A percentile compares a stretch with the other conserved stretches of the same genome.
These are phyloP conservation scores for Atherix ibis DNA, from an alignment of 2,888 invertebrate species.

Conservation along the genomic window DNA sequence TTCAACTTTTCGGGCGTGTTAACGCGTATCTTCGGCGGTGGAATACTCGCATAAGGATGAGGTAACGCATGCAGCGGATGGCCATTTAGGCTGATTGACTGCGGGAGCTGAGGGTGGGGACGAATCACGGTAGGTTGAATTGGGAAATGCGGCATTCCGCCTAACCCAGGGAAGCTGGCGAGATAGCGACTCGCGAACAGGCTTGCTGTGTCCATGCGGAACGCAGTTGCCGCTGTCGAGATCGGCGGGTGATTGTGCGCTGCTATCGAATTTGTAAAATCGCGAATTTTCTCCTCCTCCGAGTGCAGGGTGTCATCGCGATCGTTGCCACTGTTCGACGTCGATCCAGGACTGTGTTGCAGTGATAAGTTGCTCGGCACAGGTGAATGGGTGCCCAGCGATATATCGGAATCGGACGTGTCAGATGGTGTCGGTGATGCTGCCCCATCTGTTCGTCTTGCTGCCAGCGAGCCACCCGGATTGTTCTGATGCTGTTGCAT, in stretches of 20 bases:
- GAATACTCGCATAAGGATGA: constrained; percentile 21
- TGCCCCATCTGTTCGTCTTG: constrained; percentile 23
- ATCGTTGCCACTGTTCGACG: constrained; percentile 31
- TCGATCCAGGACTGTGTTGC: constrained; percentile 33
- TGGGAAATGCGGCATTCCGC: constrained; percentile 31
- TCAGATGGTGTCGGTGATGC: constrained; percentile 31
- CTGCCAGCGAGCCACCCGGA: constrained; percentile 18
- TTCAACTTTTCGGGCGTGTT: constrained; percentile 32
- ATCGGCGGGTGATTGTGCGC: constrained; percentile 16
- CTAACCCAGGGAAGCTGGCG: constrained; percentile 31
- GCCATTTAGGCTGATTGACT: constrained; percentile 23
- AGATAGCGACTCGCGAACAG: constrained; percentile 32
- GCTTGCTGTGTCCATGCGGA: constrained; percentile 24
- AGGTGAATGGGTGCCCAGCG: constrained; percentile 32
- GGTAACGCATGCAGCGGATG: constrained; percentile 13
- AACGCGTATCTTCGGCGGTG: constrained; percentile 29
- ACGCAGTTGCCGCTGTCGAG: constrained; percentile 17
- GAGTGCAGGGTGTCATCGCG: constrained; percentile 29
- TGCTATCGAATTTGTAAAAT: constrained; percentile 23
- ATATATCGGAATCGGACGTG: constrained; percentile 33
- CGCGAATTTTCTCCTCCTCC: constrained; percentile 30
- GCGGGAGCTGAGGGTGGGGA: constrained; percentile 31
- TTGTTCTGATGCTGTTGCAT: constrained; percentile 32
- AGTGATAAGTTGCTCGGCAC: constrained; percentile 31
- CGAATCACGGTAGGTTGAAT: constrained; percentile 31